Conservation (phyloP, 2,113 vertebrate genomes). For the Campylomormyrus tamandua region DNA sequence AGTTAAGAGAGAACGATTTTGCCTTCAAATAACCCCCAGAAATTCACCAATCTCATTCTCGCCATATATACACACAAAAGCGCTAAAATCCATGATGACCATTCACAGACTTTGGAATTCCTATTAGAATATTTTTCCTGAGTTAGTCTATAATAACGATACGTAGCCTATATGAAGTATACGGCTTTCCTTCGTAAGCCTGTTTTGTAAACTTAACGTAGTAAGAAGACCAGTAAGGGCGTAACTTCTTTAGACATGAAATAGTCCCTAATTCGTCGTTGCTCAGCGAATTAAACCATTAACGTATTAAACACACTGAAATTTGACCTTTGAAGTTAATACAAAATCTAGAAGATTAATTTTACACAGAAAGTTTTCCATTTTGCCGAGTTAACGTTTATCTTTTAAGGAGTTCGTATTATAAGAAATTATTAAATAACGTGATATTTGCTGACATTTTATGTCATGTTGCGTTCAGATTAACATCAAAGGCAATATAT, state of each 20-base stretch:
- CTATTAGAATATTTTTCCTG: neutral
- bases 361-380: neutral
- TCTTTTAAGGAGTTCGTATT: neutral
- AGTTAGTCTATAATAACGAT: neutral
- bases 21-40: neutral
- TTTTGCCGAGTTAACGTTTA: slow-evolving; percentile 1
- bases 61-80: neutral
- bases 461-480: neutral
- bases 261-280: neutral
- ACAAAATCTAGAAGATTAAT: neutral
- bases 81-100: neutral
- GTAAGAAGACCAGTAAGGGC: neutral
- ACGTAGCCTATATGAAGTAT: neutral
- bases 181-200: neutral
- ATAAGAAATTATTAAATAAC: slow-evolving; percentile 1
- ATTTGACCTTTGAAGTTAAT: neutral
- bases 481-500: neutral
- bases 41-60: neutral
- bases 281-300: neutral
- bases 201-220: neutral
- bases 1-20: neutral
- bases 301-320: neutral
- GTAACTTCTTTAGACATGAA: neutral
- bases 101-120: neutral
- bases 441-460: neutral